Evolutionary conservation across 2,888 invertebrate species (phyloP), one percentile per base, ranked within the genome.

Genomic region (Euzophera pinguis): DNA sequence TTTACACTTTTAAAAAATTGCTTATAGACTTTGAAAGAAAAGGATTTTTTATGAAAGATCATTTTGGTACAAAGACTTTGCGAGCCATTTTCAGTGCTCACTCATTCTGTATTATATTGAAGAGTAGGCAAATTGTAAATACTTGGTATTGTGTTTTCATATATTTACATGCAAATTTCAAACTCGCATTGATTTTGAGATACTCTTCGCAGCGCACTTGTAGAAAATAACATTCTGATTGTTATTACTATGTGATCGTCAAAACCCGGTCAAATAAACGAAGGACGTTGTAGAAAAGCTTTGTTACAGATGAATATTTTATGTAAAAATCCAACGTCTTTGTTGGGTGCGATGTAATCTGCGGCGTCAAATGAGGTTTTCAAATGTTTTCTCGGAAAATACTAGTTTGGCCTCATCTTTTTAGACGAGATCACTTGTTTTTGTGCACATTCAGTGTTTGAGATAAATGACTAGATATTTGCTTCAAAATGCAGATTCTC

Each of bases 301-400:
- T 69, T 67, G 65, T 58, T 62, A 63, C 65, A 70, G 70, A 69
- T 80, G 78, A 82, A 82, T 82, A 80, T 76, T 83, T 78, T 73
- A 81, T 74, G 73, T 64, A 71, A 76, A 78, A 75, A 71, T 68
- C 67, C 63, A 58, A 38, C 54, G 51, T 53, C 53, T 64, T 60
- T 57, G 60, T 60, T 62, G 58, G 62, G 63, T 22, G 22, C 60
- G 62, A 65, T 59, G 64, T 73, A 73, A 76, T 75, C 69, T 78
- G 61, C 65, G 65, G 65, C 67, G 69, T 73, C 71, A 75, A 75
- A 81, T 76, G 73, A 75, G 73, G 75, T 72, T 76, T 78, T 75
- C 70, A 72, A 72, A 70, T 74, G 70, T 72, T 75, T 75, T 67
- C 65, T n/a, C 10, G 3, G 45, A 8, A 45, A 32, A 14, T 3